These are phyloP conservation scores for Lordiphosa collinella DNA, from an alignment of 1,140 invertebrate species.

Conservation along the genomic window DNA sequence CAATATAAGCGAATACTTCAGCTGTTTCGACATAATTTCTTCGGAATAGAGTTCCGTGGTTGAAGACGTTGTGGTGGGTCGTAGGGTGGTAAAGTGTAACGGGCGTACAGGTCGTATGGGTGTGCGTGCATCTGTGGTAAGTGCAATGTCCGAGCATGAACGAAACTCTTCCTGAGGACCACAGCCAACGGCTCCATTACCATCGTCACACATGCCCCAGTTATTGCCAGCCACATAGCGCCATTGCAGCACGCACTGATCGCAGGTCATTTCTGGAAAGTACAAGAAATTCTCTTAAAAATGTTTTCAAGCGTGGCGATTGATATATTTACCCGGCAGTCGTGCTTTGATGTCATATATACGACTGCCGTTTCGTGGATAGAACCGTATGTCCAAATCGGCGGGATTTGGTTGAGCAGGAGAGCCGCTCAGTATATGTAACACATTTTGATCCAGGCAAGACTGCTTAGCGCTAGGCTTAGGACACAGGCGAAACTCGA, in stretches of 20 bases:
- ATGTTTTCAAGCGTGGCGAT: too few relatives aligned
- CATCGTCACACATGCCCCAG: conserved; percentile 81
- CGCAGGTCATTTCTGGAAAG: conserved; percentile 56
- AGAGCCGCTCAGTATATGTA: conserved; percentile 82
- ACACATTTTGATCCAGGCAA: conserved; percentile 87
- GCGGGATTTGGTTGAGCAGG: conserved; percentile 52
- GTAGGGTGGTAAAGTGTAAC: conserved; percentile 29
- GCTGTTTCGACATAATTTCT: conserved; percentile 17
- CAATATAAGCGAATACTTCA: conserved; percentile 79
- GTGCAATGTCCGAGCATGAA: conserved; percentile 90
- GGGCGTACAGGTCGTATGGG: conserved; percentile 45
- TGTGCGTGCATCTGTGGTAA: conserved; percentile 81
- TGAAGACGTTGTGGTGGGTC: background rate
- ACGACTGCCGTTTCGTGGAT: conserved; percentile 87
- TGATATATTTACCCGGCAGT: conserved; percentile 81
- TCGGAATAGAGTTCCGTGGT: conserved; percentile 12
- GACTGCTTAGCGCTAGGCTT: conserved; percentile 84
- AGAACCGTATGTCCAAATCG: conserved; percentile 83
- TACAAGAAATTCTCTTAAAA: background rate
- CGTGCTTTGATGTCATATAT: conserved; percentile 88
- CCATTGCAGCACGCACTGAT: conserved; percentile 80
- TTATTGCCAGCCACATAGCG: conserved; percentile 79
- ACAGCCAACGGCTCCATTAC: conserved; percentile 80
- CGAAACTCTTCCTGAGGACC: conserved; percentile 89
- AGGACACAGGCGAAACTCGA: conserved; percentile 92